Conservation (phyloP, 92 coral and sea anemone genomes). For the Heliopora coerulea region DNA sequence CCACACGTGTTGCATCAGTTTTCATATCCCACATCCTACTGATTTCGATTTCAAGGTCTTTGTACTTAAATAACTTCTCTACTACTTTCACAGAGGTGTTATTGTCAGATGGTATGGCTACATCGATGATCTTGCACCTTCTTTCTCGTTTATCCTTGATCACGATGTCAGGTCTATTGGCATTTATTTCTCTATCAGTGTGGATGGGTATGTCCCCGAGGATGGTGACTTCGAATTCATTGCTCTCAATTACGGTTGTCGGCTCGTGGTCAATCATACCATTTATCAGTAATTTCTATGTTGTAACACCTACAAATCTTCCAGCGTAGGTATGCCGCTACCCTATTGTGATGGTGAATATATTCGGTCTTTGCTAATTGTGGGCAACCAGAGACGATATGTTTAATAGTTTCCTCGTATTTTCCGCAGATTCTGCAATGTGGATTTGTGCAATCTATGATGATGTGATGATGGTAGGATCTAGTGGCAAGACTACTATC, state of each 20-base stretch:
- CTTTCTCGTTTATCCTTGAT: slow-evolving; percentile 7
- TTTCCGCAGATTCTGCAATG: slow-evolving; percentile 14
- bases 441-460: not conserved
- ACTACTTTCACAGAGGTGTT: not conserved
- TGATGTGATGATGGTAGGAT: not conserved
- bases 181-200: slow-evolving; percentile 31
- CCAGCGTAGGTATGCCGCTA: slow-evolving; percentile 24
- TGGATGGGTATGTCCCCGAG: slow-evolving; percentile 24
- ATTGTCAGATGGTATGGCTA: slow-evolving; percentile 1
- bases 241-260: slow-evolving; percentile 24
- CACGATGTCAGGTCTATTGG: slow-evolving; percentile 44
- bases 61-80: not conserved
- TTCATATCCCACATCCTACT: slow-evolving; percentile 32
- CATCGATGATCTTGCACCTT: slow-evolving; percentile 24
- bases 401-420: too few relatives aligned
- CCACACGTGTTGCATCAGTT: slow-evolving; percentile 10
- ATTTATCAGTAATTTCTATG: slow-evolving; percentile 13
- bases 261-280: slow-evolving; percentile 1
- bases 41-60: slow-evolving; percentile 27
- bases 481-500: slow-evolving; percentile 1
- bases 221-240: slow-evolving; percentile 17
- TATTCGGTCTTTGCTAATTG: too few relatives aligned
- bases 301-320: slow-evolving; percentile 8
- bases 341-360: slow-evolving; percentile 33
- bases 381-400: too few relatives aligned